phyloP scores from a whole-genome alignment of 2,113 vertebrate species.

The Chloroceryle aenea region DNA sequence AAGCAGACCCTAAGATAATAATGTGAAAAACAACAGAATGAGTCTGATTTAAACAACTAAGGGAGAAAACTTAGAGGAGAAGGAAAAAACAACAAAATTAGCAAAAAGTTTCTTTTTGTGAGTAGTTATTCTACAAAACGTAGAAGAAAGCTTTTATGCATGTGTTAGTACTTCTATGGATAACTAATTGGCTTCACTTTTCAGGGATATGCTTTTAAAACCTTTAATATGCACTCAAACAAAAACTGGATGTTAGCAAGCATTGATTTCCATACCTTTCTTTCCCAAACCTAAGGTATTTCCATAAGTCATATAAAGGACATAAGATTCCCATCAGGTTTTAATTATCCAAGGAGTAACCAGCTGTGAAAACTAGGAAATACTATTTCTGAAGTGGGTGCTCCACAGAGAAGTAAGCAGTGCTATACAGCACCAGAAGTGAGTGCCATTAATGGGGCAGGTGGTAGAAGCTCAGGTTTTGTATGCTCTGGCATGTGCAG shows the following conservation, averaged over 20 bases:
- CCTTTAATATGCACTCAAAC: background rate
- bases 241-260: background rate
- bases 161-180: background rate
- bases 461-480: background rate
- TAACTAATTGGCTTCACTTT: background rate
- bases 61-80: background rate
- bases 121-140: background rate
- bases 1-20: background rate
- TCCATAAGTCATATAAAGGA: background rate
- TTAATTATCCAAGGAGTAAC: background rate
- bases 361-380: background rate
- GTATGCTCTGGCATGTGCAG: rapidly evolving
- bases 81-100: background rate
- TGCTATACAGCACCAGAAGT: rapidly evolving
- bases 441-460: background rate
- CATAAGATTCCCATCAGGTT: background rate
- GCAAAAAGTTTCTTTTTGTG: background rate
- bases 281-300: background rate
- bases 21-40: background rate
- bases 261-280: background rate
- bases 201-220: background rate
- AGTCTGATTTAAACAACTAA: background rate
- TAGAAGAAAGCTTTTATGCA: background rate
- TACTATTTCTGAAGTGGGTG: background rate
- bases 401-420: background rate